Evolutionary conservation across 2,888 invertebrate species (phyloP), one percentile per base, ranked within the genome.

Genomic region (Mythimna albipuncta): DNA sequence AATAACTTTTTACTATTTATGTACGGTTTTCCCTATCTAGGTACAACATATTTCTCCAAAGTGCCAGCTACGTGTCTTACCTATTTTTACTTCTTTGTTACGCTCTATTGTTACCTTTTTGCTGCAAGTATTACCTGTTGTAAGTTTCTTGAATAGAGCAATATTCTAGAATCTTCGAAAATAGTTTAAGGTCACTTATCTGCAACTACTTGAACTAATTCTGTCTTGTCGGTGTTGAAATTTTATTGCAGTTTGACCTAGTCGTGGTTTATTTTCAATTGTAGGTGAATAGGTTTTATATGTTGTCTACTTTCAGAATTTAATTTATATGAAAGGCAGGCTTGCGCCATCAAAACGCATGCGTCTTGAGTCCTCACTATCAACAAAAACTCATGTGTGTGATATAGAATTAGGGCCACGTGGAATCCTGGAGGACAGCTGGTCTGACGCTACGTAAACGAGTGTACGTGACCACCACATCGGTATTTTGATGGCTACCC

Each of bases 101-200:
- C 35, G 47, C 11, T 75, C 75, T 38, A 79, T 85, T 83, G 71
- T 83, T 58, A 55, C 13, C 6, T 79, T 82, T 82, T 82, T 72
- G 73, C 35, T 16, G 7, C 21, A 35, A 47, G 7, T 64, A 50
- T 69, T 71, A 64, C 57, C 41, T 72, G 55, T 70, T 69, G 64
- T 69, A 64, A 85, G 63, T 82, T 55, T 59, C 19, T 58, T 68
- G 64, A 58, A 72, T 66, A 72, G 21, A 79, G 63, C 41, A 76
- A 75, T 75, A 64, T 64, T 81, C 47, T 72, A 64, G 74, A 77
- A 67, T 21, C 50, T 21, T 72, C 79, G 64, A 58, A 58, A 70
- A 84, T 61, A 68, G 69, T 81, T 75, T 63, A 65, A 71, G 77
- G 70, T 84, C 68, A 50, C 32, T 66, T 61, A 79, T 63, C 67